phyloP scores from a whole-genome alignment of 2,113 vertebrate species.

The Ia io region DNA sequence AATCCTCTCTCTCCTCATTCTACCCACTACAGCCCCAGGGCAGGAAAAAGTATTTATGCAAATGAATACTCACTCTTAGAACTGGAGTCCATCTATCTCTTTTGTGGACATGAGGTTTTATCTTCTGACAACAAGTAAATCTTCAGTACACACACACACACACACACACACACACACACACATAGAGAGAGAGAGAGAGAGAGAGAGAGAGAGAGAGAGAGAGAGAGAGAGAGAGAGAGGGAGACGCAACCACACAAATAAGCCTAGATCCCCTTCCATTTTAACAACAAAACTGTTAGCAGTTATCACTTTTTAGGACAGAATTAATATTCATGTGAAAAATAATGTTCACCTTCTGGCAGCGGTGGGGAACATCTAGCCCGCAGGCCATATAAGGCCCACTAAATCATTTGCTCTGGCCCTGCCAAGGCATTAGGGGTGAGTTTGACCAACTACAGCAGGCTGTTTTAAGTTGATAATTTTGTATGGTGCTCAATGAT shows the following conservation, averaged over 20 bases:
- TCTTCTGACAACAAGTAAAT: neutral
- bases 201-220: no score
- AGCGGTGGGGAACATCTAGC: no score
- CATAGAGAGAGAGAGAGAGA: no score
- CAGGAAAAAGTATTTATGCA: constrained; percentile 36
- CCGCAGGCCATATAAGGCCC: no score
- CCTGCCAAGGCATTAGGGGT: no score
- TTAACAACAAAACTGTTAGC: neutral
- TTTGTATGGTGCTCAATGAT: no score
- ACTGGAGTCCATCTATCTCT: neutral
- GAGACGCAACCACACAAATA: neutral
- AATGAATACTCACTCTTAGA: constrained; percentile 29
- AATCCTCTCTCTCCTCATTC: neutral
- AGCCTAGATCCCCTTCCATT: neutral
- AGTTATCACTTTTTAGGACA: neutral
- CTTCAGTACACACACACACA: neutral
- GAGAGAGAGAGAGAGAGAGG: no score
- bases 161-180: neutral
- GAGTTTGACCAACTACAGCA: no score
- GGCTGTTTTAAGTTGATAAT: no score
- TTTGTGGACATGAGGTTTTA: neutral
- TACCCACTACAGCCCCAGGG: neutral
- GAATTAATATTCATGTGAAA: neutral
- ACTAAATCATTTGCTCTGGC: no score
- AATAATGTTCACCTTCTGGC: neutral